A percentile compares a stretch with the other conserved stretches of the same genome.
Evolutionary conservation across 2,797 vertebrate species (phyloP).

Genomic region (Margarornis squamiger): DNA sequence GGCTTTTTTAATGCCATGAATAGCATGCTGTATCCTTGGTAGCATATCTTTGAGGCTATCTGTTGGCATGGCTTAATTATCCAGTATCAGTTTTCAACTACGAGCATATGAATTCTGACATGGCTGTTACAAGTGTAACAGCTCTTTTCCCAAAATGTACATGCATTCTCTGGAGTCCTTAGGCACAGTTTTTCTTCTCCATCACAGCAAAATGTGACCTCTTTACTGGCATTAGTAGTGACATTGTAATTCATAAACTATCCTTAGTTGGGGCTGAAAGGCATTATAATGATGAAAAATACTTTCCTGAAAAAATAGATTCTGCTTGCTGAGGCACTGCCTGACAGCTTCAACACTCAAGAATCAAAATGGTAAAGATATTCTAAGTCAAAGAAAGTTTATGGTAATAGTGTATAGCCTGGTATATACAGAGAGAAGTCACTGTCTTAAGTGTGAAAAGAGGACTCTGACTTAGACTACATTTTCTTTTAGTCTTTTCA

Average conservation of each 20-base stretch:
- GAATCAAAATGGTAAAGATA: neutral
- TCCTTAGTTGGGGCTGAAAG: constrained; percentile 20
- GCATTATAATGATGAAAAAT: constrained; percentile 6
- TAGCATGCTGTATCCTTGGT: constrained; percentile 32
- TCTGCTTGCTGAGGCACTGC: neutral
- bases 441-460: neutral
- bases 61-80: constrained; percentile 41
- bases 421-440: neutral
- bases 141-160: constrained; percentile 1
- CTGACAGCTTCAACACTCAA: constrained; percentile 1
- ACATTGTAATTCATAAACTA: constrained; percentile 19
- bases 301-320: constrained; percentile 6
- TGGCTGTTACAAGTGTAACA: constrained; percentile 20
- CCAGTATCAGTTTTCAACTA: constrained; percentile 8
- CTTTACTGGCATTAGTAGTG: constrained; percentile 8
- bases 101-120: constrained; percentile 29
- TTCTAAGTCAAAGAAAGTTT: neutral
- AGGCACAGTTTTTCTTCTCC: neutral
- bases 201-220: constrained; percentile 7
- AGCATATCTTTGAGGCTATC: constrained; percentile 38
- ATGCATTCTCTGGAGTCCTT: neutral
- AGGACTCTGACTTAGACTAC: neutral
- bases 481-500: neutral
- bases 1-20: constrained; percentile 21
- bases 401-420: neutral